These are phyloP conservation scores for Bos taurus DNA, from an alignment of 2,113 vertebrate genomes.

Conservation along the genomic window DNA sequence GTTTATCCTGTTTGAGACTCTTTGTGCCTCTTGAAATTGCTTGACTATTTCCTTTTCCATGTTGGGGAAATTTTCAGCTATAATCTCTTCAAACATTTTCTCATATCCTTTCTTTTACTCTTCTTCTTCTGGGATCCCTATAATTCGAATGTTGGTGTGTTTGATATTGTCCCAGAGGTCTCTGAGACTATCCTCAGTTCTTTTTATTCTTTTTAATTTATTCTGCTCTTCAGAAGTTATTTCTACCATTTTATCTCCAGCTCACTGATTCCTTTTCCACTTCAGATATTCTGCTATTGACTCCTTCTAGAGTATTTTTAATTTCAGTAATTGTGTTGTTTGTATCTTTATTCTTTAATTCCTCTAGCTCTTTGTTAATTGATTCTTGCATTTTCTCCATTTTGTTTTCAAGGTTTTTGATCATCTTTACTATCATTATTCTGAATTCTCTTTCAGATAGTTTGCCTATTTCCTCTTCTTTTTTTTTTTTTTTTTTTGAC, in stretches of 20 bases:
- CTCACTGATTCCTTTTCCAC: background rate
- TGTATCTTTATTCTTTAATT: background rate
- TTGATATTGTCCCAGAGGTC: background rate
- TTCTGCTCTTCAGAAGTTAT: background rate
- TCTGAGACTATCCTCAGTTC: background rate
- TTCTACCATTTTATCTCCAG: background rate
- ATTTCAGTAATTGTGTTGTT: background rate
- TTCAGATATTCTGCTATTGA: background rate
- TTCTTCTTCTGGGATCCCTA: background rate
- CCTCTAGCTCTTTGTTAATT: background rate
- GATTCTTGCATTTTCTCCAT: background rate
- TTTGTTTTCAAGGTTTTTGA: background rate
- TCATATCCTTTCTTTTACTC: background rate
- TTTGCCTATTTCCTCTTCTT: background rate
- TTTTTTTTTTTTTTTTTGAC: background rate
- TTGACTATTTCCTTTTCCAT: background rate
- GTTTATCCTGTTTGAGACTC: background rate
- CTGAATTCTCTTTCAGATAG: background rate
- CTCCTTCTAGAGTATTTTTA: background rate
- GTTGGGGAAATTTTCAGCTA: background rate
- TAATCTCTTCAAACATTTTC: background rate
- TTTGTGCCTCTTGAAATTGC: background rate
- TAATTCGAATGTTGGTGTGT: background rate
- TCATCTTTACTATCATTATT: background rate
- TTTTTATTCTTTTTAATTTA: background rate